Evolutionary conservation across 1,140 invertebrate species (phyloP), one percentile per base, ranked within the genome.

Genomic region (Hypsibius dujardini): DNA sequence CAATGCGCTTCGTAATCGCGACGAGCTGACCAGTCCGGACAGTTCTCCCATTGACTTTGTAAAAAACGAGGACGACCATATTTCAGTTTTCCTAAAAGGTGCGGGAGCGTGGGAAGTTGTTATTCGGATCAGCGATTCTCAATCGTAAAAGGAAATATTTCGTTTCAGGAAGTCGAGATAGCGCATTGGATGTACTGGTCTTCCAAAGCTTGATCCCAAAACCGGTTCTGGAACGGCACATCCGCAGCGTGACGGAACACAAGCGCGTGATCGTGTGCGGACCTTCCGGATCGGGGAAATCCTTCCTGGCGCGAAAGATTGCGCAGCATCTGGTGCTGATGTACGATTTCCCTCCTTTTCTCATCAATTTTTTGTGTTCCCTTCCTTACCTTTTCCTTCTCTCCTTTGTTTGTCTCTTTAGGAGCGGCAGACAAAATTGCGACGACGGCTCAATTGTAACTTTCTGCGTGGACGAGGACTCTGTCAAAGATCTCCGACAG

Each of bases 121-220:
- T n/a, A 56, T 7, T 46, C 40, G 46, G 14, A 42, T 42, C 28
- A 47, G 46, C 46, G 60, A 56, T 47, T 7, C n/a, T 40, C 15
- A n/a, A n/a, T 7, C 1, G n/a, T 71, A 40, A 7, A 1, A 56
- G 3, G 60, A 14, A 14, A 15, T 1, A 56, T 72, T 76, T 12
- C 71, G 46, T 42, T 60, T 70, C 69, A 81, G 80, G 83, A 62
- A 91, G 92, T 74, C 85, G 89, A 71, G 90, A 94, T 74, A 84
- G 89, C 72, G 88, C 88, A 74, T 87, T 97, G 46, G 95, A 95
- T 73, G 90, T 90, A 73, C 81, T 98, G 70, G 90, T 91, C 0
- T 94, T 98, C 78, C 92, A 98, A 78, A 95, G 91, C 42, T 83
- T 98, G 59, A 95, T 97, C 79, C 94, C 95, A 72, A 90, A 93